Evolutionary conservation across 2,888 invertebrate genomes (phyloP).

Genomic region (Macrophya alboannulata): DNA sequence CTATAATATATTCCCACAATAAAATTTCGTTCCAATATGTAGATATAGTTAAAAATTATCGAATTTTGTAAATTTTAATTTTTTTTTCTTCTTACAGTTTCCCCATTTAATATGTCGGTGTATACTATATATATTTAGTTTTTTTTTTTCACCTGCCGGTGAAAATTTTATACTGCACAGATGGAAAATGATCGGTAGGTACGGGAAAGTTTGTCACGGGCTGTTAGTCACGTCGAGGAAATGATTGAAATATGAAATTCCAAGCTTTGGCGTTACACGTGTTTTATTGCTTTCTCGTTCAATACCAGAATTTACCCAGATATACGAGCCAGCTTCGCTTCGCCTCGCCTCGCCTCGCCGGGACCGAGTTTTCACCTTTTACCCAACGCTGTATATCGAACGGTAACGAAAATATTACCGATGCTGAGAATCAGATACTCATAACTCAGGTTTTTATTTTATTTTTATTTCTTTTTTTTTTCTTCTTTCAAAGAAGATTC

Average conservation of each 20-base stretch:
- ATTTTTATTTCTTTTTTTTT: background rate
- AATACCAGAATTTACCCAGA: constrained; percentile 17
- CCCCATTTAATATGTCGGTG: background rate
- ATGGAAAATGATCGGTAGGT: constrained; percentile 13
- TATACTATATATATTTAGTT: background rate
- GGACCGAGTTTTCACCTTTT: constrained; percentile 56
- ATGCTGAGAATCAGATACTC: constrained; percentile 1
- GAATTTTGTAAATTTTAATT: background rate
- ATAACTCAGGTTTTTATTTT: background rate
- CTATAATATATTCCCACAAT: background rate
- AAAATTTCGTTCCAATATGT: background rate
- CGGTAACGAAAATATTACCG: background rate
- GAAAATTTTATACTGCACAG: background rate
- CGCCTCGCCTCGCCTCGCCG: constrained; percentile 28
- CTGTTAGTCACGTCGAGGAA: constrained; percentile 45
- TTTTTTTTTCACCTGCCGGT: background rate
- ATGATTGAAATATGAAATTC: constrained; percentile 71
- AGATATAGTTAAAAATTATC: background rate
- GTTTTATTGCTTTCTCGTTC: constrained; percentile 63
- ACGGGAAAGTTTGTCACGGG: constrained; percentile 5
- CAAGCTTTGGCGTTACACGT: constrained; percentile 59
- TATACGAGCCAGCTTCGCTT: background rate
- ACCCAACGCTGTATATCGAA: constrained; percentile 27
- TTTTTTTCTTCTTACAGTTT: no score
- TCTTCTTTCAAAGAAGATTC: background rate